Conservation (phyloP, 2,113 vertebrate species). For the Microtus ochrogaster region DNA sequence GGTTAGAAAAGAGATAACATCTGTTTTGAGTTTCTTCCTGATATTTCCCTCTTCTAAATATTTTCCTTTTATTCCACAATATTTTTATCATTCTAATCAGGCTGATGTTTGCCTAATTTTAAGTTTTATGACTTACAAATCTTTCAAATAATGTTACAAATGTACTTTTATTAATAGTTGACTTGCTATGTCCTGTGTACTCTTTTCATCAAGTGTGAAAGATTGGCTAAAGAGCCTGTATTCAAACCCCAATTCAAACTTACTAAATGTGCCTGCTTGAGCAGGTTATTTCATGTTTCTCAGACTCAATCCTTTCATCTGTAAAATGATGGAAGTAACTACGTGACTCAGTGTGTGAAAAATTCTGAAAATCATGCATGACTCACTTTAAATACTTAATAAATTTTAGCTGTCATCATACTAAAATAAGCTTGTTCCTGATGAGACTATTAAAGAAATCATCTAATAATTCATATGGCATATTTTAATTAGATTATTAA, state of each 20-base stretch:
- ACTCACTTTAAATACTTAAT: background rate
- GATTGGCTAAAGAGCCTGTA: background rate
- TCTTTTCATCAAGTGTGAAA: background rate
- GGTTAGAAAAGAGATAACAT: background rate
- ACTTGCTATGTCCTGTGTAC: background rate
- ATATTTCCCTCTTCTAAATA: background rate
- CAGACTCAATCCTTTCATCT: background rate
- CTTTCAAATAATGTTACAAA: background rate
- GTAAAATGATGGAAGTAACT: background rate
- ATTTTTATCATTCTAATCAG: background rate
- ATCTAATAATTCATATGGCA: background rate
- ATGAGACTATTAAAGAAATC: background rate
- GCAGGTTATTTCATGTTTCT: background rate
- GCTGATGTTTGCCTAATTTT: background rate
- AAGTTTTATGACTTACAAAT: background rate
- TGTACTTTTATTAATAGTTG: background rate
- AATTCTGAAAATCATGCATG: background rate
- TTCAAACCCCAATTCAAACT: background rate
- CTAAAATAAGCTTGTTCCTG: background rate
- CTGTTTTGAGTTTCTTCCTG: background rate
- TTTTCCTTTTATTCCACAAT: background rate
- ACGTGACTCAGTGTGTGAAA: background rate
- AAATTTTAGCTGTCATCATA: background rate
- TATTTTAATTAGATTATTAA: background rate
- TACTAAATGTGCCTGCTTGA: background rate